Evolutionary conservation across 2,113 vertebrate species (phyloP), one percentile per base, ranked within the genome.

Genomic region (Crotalus viridis): DNA sequence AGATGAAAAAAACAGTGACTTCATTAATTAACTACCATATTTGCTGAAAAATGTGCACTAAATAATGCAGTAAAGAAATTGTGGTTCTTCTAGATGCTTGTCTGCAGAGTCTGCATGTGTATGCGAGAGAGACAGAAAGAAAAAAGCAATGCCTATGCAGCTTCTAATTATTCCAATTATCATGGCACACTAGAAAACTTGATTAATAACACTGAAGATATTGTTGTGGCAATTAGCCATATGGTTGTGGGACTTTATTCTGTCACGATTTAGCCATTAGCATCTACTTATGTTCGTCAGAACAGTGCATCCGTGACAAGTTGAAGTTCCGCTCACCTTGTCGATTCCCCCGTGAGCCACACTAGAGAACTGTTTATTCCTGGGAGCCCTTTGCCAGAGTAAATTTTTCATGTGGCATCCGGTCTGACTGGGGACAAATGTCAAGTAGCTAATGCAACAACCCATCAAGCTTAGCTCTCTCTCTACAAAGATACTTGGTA

Each of bases 221-320:
- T 99, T 99, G 99, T 99, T 99, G 99, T 99, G 99, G 99, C 99
- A 99, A 99, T 99, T 99, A 99, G 99, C 99, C 99, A 99, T 99
- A 99, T 99, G 99, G 99, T 99, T 98, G 98, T 98, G 99, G 99
- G 99, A 99, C 99, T 99, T 98, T 98, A 99, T 99, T 99, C 99
- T 98, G 98, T 99, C 99, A 99, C 99, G 98, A 99, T 99, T 99
- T 98, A 98, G 98, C 99, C 99, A 99, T 99, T 99, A 99, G 99
- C 99, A 99, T 99, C 99, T 99, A 99, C 99, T 99, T 99, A 98
- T 99, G 99, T 99, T 99, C 99, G 99, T 99, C 98, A 99, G 99
- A 98, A 98, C 98, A 98, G 97, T 97, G 98, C 98, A 99, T 99
- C 99, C 99, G 98, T 99, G 99, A 99, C 99, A 99, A 99, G 98